Evolutionary conservation across 2,797 vertebrate genomes (phyloP).

Genomic region (Pangasius sanitwongsei): DNA sequence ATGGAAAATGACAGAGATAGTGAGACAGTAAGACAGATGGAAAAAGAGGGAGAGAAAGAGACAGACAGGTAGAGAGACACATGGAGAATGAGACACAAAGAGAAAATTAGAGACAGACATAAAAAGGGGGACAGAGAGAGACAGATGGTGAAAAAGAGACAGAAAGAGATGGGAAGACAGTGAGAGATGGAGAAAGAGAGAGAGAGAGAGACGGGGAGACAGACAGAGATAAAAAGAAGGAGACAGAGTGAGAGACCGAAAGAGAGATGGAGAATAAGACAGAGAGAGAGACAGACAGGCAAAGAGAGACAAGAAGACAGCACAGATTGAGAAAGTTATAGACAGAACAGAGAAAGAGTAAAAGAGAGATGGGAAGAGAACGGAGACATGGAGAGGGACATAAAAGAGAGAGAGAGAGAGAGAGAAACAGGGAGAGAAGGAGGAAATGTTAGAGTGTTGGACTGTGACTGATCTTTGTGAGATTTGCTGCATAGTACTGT

Average conservation of each 20-base stretch:
- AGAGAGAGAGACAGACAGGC: neutral
- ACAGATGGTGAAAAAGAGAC: neutral
- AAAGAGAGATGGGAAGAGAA: too few relatives aligned
- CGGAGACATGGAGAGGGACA: neutral
- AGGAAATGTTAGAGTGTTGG: neutral
- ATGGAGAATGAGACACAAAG: neutral
- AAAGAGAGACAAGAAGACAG: neutral
- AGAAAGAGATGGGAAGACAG: neutral
- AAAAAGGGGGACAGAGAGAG: neutral
- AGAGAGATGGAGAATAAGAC: constrained; percentile 42
- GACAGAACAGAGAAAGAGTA: neutral
- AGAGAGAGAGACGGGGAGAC: neutral
- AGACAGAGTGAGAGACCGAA: neutral
- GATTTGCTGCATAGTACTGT: neutral
- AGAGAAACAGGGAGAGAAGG: neutral
- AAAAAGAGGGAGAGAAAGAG: neutral
- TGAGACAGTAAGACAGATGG: neutral
- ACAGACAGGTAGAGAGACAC: neutral
- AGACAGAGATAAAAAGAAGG: constrained; percentile 21
- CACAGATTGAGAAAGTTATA: neutral
- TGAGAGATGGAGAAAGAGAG: constrained; percentile 9
- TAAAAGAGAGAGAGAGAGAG: too few relatives aligned
- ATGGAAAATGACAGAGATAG: neutral
- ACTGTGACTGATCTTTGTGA: neutral
- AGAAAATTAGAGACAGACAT: too few relatives aligned